Conservation (phyloP, 30 jellyfish, hydroid and myxozoan genomes). For the Catostylus mosaicus region DNA sequence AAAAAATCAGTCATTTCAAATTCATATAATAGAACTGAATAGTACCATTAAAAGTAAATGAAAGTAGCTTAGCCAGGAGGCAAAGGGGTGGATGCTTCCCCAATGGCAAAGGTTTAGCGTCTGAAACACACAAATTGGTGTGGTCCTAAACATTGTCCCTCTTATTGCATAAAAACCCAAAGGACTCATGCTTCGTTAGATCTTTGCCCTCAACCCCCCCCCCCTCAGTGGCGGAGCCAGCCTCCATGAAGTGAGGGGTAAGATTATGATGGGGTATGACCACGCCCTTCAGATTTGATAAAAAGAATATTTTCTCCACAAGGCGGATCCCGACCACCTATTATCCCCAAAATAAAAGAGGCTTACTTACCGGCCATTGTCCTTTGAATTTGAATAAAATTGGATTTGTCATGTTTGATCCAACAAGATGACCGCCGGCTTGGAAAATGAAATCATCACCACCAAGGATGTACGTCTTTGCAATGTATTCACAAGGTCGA, state of each 20-base stretch:
- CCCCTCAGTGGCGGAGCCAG: not conserved
- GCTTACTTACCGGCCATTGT: constrained; percentile 50
- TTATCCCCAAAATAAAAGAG: not conserved
- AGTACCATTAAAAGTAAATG: not conserved
- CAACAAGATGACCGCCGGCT: constrained; percentile 43
- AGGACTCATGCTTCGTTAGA: not conserved
- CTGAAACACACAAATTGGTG: not conserved
- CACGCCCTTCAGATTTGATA: not conserved
- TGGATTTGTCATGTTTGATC: constrained; percentile 65
- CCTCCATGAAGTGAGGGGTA: not conserved
- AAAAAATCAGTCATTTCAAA: not conserved
- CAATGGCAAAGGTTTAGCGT: not conserved
- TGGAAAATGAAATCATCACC: constrained; percentile 61
- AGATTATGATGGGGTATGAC: not conserved
- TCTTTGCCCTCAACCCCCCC: not conserved
- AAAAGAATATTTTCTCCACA: not conserved
- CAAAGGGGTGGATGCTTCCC: not conserved
- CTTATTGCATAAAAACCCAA: not conserved
- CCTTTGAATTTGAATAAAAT: constrained; percentile 38
- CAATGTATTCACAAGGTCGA: constrained; percentile 44
- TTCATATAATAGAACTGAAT: not conserved
- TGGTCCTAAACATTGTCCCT: too few species aligned
- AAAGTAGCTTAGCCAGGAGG: not conserved
- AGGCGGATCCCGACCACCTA: not conserved
- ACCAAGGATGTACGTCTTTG: constrained; percentile 67